These are phyloP conservation scores for Meloidogyne chitwoodi DNA, from an alignment of 1,140 invertebrate species.

Conservation along the genomic window DNA sequence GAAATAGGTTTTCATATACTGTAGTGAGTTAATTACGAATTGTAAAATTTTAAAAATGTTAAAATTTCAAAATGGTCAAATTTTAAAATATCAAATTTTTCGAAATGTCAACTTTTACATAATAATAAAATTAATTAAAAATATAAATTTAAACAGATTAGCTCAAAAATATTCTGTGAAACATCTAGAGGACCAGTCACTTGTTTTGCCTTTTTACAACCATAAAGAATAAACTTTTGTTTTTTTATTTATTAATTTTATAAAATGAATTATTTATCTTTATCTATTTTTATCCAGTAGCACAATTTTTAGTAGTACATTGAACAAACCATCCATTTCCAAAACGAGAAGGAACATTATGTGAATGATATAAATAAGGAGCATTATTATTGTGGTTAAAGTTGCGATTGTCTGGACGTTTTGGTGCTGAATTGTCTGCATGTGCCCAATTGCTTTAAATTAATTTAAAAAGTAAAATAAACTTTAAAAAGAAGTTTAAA, in stretches of 20 bases:
- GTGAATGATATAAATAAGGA: neutral
- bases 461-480: neutral
- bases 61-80: neutral
- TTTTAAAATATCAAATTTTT: too few species aligned
- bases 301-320: neutral
- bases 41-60: neutral
- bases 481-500: neutral
- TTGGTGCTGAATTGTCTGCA: neutral
- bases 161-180: constrained; percentile 50
- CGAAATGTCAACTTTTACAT: too few species aligned
- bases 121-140: neutral
- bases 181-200: constrained; percentile 41
- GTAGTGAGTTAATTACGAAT: constrained; percentile 27
- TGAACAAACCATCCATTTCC: neutral
- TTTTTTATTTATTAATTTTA: neutral
- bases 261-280: neutral
- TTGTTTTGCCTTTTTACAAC: constrained; percentile 45
- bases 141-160: neutral
- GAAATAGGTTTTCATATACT: constrained; percentile 44
- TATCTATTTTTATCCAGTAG: neutral
- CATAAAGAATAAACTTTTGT: constrained; percentile 1
- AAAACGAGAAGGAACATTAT: neutral
- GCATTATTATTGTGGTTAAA: neutral
- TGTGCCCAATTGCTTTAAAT: neutral
- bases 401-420: neutral